Evolutionary conservation across 2,113 vertebrate species (phyloP).

Genomic region (Chrysemys picta): DNA sequence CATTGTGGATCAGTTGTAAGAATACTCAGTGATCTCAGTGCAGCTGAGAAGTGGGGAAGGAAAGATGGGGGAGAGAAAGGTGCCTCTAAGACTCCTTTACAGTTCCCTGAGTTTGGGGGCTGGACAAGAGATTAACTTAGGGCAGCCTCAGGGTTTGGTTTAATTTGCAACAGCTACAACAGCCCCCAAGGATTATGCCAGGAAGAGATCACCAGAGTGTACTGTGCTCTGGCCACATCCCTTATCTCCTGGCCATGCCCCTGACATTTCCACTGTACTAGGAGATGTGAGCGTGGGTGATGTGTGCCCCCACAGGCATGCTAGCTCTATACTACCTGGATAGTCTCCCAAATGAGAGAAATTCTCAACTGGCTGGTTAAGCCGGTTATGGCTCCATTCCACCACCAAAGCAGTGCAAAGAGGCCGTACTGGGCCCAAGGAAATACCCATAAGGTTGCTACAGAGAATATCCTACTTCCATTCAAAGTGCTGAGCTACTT

Average conservation of each 20-base stretch:
- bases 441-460: constrained; percentile 65
- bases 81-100: not conserved
- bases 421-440: not conserved
- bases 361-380: constrained; percentile 53
- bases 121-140: constrained; percentile 60
- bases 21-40: constrained; percentile 2
- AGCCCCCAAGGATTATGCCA: constrained; percentile 47
- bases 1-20: constrained; percentile 63
- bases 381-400: not conserved
- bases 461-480: constrained; percentile 76
- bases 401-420: not conserved
- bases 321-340: not conserved
- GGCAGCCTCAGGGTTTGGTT: constrained; percentile 47
- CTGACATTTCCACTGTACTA: constrained; percentile 37
- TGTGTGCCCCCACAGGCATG: not conserved
- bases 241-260: constrained; percentile 32
- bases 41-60: not conserved
- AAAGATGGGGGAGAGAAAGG: not conserved
- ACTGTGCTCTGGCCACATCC: not conserved
- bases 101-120: constrained; percentile 67
- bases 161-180: constrained; percentile 45
- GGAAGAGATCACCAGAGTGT: not conserved
- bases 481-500: constrained; percentile 67
- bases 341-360: constrained; percentile 61
- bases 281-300: constrained; percentile 41